Percentiles rank a stretch among this genome's conserved stretches.
phyloP scores from a whole-genome alignment of 2,113 vertebrate species.

The Alethe diademata region DNA sequence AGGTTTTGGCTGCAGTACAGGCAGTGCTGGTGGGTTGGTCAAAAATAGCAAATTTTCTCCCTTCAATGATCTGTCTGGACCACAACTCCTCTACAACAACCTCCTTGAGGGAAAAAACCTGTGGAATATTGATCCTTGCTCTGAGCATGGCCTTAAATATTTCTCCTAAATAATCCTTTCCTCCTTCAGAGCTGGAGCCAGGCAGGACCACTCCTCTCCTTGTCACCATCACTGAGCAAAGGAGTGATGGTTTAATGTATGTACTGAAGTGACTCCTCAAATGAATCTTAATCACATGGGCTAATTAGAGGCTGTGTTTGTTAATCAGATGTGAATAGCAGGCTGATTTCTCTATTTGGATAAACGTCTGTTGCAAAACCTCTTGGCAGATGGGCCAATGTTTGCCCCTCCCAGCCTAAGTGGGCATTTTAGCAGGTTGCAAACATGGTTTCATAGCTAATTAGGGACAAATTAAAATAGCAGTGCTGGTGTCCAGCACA shows the following conservation, averaged over 20 bases:
- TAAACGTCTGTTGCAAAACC: conserved; percentile 9
- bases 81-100: not conserved
- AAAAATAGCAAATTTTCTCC: fast-evolving
- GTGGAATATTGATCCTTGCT: not conserved
- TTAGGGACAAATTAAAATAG: not conserved
- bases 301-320: conserved; percentile 54
- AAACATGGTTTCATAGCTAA: not conserved
- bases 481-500: not conserved
- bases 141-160: not conserved
- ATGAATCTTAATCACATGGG: conserved; percentile 22
- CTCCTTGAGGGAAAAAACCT: not conserved
- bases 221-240: fast-evolving
- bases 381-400: conserved; percentile 37
- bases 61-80: fast-evolving
- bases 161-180: not conserved
- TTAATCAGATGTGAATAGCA: conserved; percentile 55
- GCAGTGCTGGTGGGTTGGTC: not conserved
- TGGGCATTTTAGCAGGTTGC: conserved; percentile 26
- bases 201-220: not conserved
- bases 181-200: not conserved
- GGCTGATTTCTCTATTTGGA: conserved; percentile 50
- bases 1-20: not conserved
- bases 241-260: not conserved
- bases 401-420: conserved; percentile 26
- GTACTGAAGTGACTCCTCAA: conserved; percentile 12